Evolutionary conservation across 1,140 invertebrate genomes (phyloP).

Genomic region (Sitodiplosis mosellana): DNA sequence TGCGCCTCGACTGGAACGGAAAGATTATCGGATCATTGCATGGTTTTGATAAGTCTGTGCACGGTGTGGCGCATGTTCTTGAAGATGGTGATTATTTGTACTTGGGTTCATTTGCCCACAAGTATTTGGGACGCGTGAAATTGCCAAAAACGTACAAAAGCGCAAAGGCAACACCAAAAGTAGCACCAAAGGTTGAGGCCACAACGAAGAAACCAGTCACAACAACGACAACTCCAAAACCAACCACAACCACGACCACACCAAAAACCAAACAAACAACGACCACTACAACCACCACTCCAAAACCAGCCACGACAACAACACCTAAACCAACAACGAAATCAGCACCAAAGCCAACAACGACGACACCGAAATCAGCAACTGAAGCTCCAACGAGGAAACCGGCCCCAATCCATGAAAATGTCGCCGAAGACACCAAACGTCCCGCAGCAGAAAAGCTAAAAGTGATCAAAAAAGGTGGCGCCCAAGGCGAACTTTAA

Average conservation of each 20-base stretch:
- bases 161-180: slow-evolving; percentile 4
- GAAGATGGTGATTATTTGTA: slow-evolving; percentile 32
- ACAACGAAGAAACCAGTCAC: slow-evolving; percentile 9
- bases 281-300: slow-evolving; percentile 9
- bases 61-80: slow-evolving; percentile 34
- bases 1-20: slow-evolving; percentile 41
- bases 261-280: slow-evolving; percentile 5
- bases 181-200: not conserved
- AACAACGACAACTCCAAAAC: slow-evolving; percentile 9
- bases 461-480: slow-evolving; percentile 36
- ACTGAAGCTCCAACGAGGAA: slow-evolving; percentile 15
- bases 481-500: slow-evolving; percentile 23
- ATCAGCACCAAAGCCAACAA: not conserved
- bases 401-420: slow-evolving; percentile 31
- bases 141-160: slow-evolving; percentile 29
- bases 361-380: slow-evolving; percentile 4
- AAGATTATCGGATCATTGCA: slow-evolving; percentile 40
- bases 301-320: slow-evolving; percentile 2
- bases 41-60: slow-evolving; percentile 26
- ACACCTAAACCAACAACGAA: slow-evolving; percentile 4
- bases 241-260: slow-evolving; percentile 8
- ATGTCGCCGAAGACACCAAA: slow-evolving; percentile 30
- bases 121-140: slow-evolving; percentile 40
- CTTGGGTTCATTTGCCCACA: slow-evolving; percentile 44
- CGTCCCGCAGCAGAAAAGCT: slow-evolving; percentile 31